Conservation (phyloP, 1,140 invertebrate species). For the Oryctes rhinoceros region DNA sequence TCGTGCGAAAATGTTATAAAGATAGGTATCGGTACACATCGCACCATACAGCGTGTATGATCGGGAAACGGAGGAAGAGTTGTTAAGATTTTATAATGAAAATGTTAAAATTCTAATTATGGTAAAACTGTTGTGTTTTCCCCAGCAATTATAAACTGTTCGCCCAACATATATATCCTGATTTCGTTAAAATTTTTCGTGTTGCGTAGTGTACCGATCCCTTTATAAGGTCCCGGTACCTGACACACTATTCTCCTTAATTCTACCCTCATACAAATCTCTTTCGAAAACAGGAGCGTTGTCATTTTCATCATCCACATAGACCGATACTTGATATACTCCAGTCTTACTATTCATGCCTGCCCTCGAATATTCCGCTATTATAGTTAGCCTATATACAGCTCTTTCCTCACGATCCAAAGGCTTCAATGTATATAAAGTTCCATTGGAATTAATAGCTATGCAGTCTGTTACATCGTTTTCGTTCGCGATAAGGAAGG, state of each 20-base stretch:
- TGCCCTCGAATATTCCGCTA: constrained; percentile 76
- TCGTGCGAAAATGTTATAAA: no score
- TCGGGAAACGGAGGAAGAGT: no score
- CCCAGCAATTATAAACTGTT: no score
- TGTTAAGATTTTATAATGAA: no score
- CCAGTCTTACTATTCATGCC: constrained; percentile 69
- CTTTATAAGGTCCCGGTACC: constrained; percentile 66
- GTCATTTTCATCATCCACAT: constrained; percentile 90
- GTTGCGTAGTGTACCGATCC: no score
- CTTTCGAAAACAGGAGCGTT: constrained; percentile 85
- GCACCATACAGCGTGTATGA: no score
- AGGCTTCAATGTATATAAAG: constrained; percentile 76
- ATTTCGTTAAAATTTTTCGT: no score
- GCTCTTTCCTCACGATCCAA: constrained; percentile 80
- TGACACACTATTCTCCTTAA: constrained; percentile 79
- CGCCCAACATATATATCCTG: no score
- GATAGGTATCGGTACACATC: no score
- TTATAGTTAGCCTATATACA: constrained; percentile 80
- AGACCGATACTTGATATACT: constrained; percentile 79
- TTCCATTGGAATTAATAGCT: constrained; percentile 78
- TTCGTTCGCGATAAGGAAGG: constrained; percentile 81
- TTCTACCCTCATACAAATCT: constrained; percentile 76
- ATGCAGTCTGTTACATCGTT: constrained; percentile 80
- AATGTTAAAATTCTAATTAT: no score
- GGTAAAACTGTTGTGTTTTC: no score